Evolutionary conservation across 2,113 vertebrate genomes (phyloP).

Genomic region (Oncorhynchus tshawytscha): DNA sequence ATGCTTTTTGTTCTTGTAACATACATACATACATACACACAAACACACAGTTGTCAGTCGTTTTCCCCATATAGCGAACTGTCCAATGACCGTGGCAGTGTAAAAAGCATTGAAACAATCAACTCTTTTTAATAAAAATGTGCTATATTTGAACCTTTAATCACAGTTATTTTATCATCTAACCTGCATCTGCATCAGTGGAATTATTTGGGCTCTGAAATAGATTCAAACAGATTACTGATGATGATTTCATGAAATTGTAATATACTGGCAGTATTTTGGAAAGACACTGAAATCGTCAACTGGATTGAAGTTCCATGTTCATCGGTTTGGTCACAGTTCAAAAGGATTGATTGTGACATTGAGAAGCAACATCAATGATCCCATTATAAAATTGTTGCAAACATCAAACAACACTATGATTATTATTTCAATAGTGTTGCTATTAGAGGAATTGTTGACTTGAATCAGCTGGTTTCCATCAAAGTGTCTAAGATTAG

Average conservation of each 20-base stretch:
- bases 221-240: slow-evolving; percentile 44
- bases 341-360: slow-evolving; percentile 28
- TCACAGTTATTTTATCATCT: slow-evolving; percentile 38
- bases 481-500: neutral
- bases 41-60: slow-evolving; percentile 35
- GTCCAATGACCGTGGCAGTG: slow-evolving; percentile 26
- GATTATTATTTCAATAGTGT: neutral
- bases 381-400: slow-evolving; percentile 52
- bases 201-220: slow-evolving; percentile 35
- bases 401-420: slow-evolving; percentile 30
- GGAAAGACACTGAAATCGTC: slow-evolving; percentile 34
- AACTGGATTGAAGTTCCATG: slow-evolving; percentile 36
- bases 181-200: slow-evolving; percentile 23
- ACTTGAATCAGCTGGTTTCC: neutral
- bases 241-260: slow-evolving; percentile 39
- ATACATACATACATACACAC: neutral
- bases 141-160: slow-evolving; percentile 46
- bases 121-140: slow-evolving; percentile 22
- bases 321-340: slow-evolving; percentile 65
- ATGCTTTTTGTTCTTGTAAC: slow-evolving; percentile 29
- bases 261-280: slow-evolving; percentile 57
- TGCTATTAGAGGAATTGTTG: neutral
- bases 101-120: slow-evolving; percentile 26
- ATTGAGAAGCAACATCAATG: slow-evolving; percentile 4
- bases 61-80: slow-evolving; percentile 50